These are phyloP conservation scores for Arbacia lixula DNA, from an alignment of 53 echinoderm and acorn worm genomes.

Conservation along the genomic window DNA sequence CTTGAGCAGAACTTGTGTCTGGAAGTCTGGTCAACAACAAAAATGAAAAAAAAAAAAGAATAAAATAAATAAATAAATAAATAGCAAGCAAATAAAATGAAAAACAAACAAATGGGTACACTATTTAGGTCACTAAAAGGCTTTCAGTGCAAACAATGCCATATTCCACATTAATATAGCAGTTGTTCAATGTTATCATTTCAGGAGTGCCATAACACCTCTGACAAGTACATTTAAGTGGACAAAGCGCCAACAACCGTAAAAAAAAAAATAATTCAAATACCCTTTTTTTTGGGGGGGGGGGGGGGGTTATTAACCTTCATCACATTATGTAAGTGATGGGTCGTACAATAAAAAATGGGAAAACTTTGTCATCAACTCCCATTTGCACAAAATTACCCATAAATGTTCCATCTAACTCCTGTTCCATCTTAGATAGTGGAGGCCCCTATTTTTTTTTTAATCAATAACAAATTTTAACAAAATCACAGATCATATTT, in stretches of 20 bases:
- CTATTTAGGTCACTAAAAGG: slow-evolving; percentile 25
- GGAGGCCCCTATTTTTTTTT: slow-evolving; percentile 17
- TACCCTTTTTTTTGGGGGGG: slow-evolving; percentile 20
- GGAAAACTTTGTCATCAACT: slow-evolving; percentile 24
- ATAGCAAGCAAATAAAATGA: no score
- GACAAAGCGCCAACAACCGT: slow-evolving; percentile 30
- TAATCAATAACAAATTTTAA: not conserved
- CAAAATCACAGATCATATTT: slow-evolving; percentile 24
- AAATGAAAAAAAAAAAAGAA: slow-evolving; percentile 19
- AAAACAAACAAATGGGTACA: slow-evolving; percentile 20
- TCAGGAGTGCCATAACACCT: slow-evolving; percentile 20
- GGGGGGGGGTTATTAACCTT: slow-evolving; percentile 17
- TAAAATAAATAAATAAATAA: no score
- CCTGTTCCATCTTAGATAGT: slow-evolving; percentile 16
- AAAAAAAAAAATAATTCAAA: slow-evolving; percentile 24
- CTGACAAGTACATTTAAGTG: slow-evolving; percentile 30
- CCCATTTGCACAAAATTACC: slow-evolving; percentile 26
- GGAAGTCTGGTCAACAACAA: slow-evolving; percentile 30
- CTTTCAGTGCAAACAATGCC: slow-evolving; percentile 20
- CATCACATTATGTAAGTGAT: slow-evolving; percentile 30
- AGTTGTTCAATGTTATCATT: slow-evolving; percentile 30
- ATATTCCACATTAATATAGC: slow-evolving; percentile 15
- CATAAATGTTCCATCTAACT: slow-evolving; percentile 24
- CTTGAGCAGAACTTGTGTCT: slow-evolving; percentile 14
- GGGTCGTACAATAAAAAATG: slow-evolving; percentile 20